These are phyloP conservation scores for Anthopleura sola DNA, from an alignment of 64 coral and sea anemone species.

Conservation along the genomic window DNA sequence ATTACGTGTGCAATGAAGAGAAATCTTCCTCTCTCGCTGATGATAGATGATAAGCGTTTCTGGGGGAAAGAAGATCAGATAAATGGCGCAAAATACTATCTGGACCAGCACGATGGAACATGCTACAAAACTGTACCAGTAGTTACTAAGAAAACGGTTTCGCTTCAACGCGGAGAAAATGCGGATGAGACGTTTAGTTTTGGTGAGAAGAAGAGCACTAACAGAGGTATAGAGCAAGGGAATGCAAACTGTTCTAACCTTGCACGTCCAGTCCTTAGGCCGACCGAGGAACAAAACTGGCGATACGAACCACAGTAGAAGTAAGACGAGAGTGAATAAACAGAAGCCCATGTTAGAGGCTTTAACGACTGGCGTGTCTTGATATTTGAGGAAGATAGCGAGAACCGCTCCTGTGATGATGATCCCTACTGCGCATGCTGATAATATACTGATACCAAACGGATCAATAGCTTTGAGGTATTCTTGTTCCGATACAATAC, in stretches of 20 bases:
- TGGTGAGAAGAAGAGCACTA: conserved; percentile 72
- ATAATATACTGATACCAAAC: conserved; percentile 11
- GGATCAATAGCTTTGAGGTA: conserved; percentile 20
- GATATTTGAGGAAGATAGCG: conserved; percentile 60
- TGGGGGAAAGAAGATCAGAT: conserved; percentile 58
- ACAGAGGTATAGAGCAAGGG: conserved; percentile 71
- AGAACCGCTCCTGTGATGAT: conserved; percentile 45
- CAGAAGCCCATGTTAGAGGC: conserved; percentile 61
- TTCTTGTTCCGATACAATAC: conserved; percentile 24
- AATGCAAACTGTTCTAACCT: conserved; percentile 38
- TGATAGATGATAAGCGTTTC: conserved; percentile 14
- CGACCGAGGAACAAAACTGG: conserved; percentile 54
- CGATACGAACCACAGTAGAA: conserved; percentile 58
- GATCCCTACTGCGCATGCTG: conserved; percentile 47
- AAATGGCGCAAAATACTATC: conserved; percentile 24
- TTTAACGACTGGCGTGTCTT: conserved; percentile 77
- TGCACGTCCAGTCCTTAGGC: conserved; percentile 45
- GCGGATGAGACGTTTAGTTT: conserved; percentile 78
- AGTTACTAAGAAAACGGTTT: conserved; percentile 73
- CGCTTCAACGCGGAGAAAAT: conserved; percentile 72
- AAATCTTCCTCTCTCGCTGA: not conserved
- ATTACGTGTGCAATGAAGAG: conserved; percentile 42
- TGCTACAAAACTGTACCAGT: conserved; percentile 75
- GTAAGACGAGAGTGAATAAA: conserved; percentile 54
- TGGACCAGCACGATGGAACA: conserved; percentile 69